These are phyloP conservation scores for Thalassophryne amazonica DNA, from an alignment of 2,797 vertebrate genomes.

Conservation along the genomic window DNA sequence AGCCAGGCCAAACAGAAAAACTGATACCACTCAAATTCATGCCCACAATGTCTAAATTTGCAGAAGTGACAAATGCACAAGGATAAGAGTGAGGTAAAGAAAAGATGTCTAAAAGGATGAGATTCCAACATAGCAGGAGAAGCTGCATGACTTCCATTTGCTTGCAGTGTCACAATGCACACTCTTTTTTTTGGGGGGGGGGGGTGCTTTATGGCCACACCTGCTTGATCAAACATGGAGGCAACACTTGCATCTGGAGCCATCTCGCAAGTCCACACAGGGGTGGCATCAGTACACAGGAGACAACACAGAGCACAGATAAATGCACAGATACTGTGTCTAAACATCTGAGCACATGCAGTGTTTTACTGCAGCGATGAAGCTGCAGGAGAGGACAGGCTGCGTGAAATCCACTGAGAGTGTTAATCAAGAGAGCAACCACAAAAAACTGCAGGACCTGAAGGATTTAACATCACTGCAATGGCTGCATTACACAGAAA, in stretches of 20 bases:
- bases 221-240: conserved; percentile 49
- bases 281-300: conserved; percentile 56
- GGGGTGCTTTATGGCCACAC: conserved; percentile 63
- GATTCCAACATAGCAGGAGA: conserved; percentile 11
- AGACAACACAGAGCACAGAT: conserved; percentile 71
- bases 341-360: no score
- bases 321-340: no score
- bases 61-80: conserved; percentile 7
- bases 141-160: conserved; percentile 8
- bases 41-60: background rate
- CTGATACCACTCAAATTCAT: conserved; percentile 27
- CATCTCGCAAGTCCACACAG: conserved; percentile 55
- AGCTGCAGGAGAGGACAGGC: background rate
- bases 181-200: conserved; percentile 29
- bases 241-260: conserved; percentile 36
- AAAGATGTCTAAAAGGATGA: conserved; percentile 5
- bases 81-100: background rate
- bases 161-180: conserved; percentile 40
- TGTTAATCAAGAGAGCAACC: conserved; percentile 6
- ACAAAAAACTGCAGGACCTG: background rate
- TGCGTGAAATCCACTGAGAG: background rate
- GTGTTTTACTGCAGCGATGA: background rate
- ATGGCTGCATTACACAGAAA: conserved; percentile 5
- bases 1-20: background rate
- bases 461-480: background rate